Percentiles rank a stretch among this genome's conserved stretches.
Evolutionary conservation across 1,140 invertebrate species (phyloP).

Genomic region (Aleiodes sp.): DNA sequence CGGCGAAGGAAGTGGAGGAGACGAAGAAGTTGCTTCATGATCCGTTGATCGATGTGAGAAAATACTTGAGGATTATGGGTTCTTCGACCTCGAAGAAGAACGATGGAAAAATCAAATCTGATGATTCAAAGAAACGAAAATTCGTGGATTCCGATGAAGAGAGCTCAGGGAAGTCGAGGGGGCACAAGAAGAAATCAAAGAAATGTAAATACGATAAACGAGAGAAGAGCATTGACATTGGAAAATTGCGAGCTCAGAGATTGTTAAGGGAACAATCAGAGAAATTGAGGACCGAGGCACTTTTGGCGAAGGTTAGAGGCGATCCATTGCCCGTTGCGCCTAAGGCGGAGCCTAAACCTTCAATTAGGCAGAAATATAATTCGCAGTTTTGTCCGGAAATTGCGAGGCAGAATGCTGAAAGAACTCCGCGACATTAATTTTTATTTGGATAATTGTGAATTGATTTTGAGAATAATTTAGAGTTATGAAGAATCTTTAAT

Average conservation of each 20-base stretch:
- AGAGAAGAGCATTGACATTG: conserved; percentile 67
- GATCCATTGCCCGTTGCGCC: conserved; percentile 49
- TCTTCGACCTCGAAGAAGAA: conserved; percentile 29
- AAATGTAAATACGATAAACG: conserved; percentile 50
- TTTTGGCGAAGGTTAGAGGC: conserved; percentile 75
- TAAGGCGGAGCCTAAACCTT: conserved; percentile 45
- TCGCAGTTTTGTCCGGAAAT: conserved; percentile 93
- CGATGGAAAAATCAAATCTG: conserved; percentile 32
- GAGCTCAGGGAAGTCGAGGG: conserved; percentile 60
- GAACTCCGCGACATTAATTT: conserved; percentile 37
- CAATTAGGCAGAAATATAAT: conserved; percentile 82
- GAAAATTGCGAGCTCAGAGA: conserved; percentile 81
- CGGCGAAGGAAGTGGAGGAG: conserved; percentile 68
- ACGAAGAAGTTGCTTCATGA: conserved; percentile 75
- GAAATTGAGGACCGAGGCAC: conserved; percentile 73
- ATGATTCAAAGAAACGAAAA: conserved; percentile 50
- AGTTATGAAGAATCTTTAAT: no score
- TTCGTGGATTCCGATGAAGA: conserved; percentile 51
- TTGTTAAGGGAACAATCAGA: conserved; percentile 83
- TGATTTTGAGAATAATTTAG: background rate
- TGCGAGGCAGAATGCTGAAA: conserved; percentile 79
- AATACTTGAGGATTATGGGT: conserved; percentile 63
- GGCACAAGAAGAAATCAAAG: conserved; percentile 59
- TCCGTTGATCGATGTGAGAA: conserved; percentile 78
- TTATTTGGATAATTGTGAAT: no score